Base-by-base conservation (phyloP, 2,113 vertebrate species). In the Kryptolebias marmoratus region DNA sequence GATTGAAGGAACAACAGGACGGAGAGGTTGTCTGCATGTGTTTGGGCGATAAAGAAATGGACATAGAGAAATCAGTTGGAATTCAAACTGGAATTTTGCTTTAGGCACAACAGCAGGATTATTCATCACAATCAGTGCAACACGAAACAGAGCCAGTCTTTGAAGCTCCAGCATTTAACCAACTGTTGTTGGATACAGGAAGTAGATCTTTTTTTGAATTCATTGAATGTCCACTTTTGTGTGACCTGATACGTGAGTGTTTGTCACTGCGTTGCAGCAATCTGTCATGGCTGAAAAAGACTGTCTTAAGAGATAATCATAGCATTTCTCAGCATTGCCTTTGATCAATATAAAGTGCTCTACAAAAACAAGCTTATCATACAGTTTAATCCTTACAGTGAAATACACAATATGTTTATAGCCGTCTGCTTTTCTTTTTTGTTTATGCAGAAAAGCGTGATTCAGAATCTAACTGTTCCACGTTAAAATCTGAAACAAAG, bases 241-340 rank as follows among this genome's bases (percentile, higher is more conserved):
- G 15, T 75, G 76, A 63, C 72, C 73, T 82, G 64, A 62, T 44
- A 57, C 69, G 54, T 88, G 81, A 88, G 86, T 80, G 77, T 74
- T 53, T 49, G 50, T 71, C 70, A 53, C 75, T 90, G 75, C 88
- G 68, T 15, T 65, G 63, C 59, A 4, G 42, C 32, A 4, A 45
- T 82, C 66, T 79, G 79, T 70, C 64, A 49, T 58, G 83, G 81
- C 60, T 68, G 57, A 71, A 42, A 11, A 60, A 80, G 54, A 61
- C 15, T 4, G 39, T 80, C 49, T 22, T n/a, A 30, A 30, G 8
- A 77, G 22, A 66, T 68, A 0, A 12, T 68, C 57, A 52, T 14
- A 11, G 48, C 6, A 11, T 62, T 74, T 70, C 30, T 28, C 16
- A 60, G 50, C 2, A 4, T 79, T 47, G 56, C 11, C 22, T 64